Percentiles rank a stretch among this genome's conserved stretches.
These are phyloP conservation scores for Rhagoletis pomonella DNA, from an alignment of 1,140 invertebrate species.

Conservation along the genomic window DNA sequence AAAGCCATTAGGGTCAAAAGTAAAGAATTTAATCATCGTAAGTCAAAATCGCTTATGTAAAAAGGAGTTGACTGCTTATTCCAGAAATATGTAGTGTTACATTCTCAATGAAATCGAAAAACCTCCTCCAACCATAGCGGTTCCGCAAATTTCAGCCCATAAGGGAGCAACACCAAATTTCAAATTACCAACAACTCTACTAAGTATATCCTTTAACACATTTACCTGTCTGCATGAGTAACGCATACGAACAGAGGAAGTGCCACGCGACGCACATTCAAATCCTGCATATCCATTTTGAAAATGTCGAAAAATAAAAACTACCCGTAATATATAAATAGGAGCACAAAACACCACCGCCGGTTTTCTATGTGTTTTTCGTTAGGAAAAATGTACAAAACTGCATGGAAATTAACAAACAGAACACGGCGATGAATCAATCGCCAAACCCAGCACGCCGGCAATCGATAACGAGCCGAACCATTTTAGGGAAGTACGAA, in stretches of 20 bases:
- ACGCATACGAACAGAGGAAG: slow-evolving; percentile 18
- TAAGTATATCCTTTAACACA: neutral
- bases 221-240: slow-evolving; percentile 11
- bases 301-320: neutral
- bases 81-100: no score
- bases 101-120: no score
- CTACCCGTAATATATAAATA: neutral
- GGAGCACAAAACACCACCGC: neutral
- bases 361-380: slow-evolving; percentile 3
- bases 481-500: slow-evolving; percentile 34
- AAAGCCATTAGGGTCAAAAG: no score
- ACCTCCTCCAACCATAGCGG: no score
- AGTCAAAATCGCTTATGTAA: no score
- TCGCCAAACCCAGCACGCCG: neutral
- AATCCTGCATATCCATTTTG: slow-evolving; percentile 41
- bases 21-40: no score
- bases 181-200: neutral
- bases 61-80: no score
- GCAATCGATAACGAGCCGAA: slow-evolving; percentile 26
- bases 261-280: slow-evolving; percentile 16
- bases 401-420: slow-evolving; percentile 24
- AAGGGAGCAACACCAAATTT: no score
- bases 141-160: no score
- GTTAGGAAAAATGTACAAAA: slow-evolving; percentile 20
- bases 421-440: slow-evolving; percentile 3